These are phyloP conservation scores for Lasioglossum zephyrum DNA, from an alignment of 2,888 invertebrate genomes.

Conservation along the genomic window DNA sequence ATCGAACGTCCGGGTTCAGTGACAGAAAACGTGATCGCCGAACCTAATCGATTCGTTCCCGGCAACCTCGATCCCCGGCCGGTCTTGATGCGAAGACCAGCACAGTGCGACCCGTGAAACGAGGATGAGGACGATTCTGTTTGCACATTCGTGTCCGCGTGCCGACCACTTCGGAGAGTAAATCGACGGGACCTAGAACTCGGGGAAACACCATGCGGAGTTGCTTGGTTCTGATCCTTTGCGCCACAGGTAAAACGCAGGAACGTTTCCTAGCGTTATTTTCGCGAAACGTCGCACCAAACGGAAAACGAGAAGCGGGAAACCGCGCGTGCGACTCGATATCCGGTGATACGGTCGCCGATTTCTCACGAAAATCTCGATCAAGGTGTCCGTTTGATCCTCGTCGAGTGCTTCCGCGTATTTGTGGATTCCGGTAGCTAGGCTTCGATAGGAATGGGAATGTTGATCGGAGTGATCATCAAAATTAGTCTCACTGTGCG, in stretches of 20 bases:
- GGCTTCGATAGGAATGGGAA: neutral
- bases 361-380: neutral
- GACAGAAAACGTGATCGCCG: conserved; percentile 10
- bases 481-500: neutral
- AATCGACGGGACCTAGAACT: conserved; percentile 38
- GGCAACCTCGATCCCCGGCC: neutral
- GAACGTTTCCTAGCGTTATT: conserved; percentile 9
- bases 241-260: conserved; percentile 76
- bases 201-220: conserved; percentile 69
- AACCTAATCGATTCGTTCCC: neutral
- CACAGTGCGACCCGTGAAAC: conserved; percentile 39
- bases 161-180: conserved; percentile 65
- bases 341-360: neutral
- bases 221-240: conserved; percentile 74
- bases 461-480: neutral
- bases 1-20: neutral
- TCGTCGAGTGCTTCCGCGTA: neutral
- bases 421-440: neutral
- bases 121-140: conserved; percentile 68
- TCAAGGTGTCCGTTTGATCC: neutral
- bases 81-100: conserved; percentile 30
- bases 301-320: neutral
- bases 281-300: neutral
- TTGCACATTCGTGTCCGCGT: conserved; percentile 43
- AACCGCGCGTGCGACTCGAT: neutral